Conservation (phyloP, 2,888 invertebrate genomes). For the Pachliopta kotzebuea region DNA sequence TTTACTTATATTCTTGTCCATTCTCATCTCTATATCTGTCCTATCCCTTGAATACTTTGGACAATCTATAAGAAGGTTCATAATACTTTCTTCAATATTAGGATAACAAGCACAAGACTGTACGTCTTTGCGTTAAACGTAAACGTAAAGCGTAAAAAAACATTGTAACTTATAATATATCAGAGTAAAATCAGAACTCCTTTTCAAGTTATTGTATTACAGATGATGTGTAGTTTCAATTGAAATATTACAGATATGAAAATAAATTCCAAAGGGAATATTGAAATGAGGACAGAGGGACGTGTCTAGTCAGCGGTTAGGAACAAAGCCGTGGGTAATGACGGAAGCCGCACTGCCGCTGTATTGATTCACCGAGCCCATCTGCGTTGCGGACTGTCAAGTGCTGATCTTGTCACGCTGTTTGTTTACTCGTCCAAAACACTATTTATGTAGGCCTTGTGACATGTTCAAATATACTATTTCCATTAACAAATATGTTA, state of each 20-base stretch:
- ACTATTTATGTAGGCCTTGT: conserved; percentile 17
- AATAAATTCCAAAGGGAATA: not conserved
- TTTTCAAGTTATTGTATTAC: too few species aligned
- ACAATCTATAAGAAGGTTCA: too few species aligned
- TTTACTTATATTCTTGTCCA: too few species aligned
- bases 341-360: conserved; percentile 42
- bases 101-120: too few species aligned
- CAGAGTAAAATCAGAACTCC: too few species aligned
- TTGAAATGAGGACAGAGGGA: not conserved
- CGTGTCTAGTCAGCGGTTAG: not conserved
- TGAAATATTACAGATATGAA: not conserved
- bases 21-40: too few species aligned
- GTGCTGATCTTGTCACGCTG: conserved; percentile 28
- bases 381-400: conserved; percentile 39
- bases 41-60: too few species aligned
- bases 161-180: too few species aligned
- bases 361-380: conserved; percentile 46
- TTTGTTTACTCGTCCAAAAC: conserved; percentile 20
- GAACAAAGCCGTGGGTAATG: conserved; percentile 16
- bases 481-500: not conserved
- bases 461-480: not conserved
- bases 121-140: too few species aligned
- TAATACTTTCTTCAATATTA: too few species aligned
- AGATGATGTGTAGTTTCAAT: too few species aligned
- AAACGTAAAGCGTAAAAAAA: too few species aligned